Percentiles rank a stretch among this genome's conserved stretches.
Conservation (phyloP, 2,113 vertebrate species). For the Callipepla squamata region DNA sequence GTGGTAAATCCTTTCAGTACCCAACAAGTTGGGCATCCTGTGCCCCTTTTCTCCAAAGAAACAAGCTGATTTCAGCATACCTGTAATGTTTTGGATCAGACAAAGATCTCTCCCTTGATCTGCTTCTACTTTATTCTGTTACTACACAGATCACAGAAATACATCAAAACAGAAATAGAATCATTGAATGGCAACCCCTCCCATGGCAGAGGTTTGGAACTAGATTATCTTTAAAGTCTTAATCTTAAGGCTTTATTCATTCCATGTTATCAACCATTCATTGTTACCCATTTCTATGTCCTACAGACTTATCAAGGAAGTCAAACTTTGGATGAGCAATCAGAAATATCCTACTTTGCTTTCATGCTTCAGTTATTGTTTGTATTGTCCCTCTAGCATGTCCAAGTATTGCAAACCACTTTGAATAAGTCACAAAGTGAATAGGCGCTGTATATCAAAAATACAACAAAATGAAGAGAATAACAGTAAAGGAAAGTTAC, state of each 20-base stretch:
- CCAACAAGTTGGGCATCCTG: accelerated
- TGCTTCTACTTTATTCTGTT: background rate
- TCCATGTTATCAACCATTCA: background rate
- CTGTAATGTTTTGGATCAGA: background rate
- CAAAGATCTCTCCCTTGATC: background rate
- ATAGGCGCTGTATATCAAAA: background rate
- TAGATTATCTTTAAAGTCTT: background rate
- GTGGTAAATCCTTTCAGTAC: background rate
- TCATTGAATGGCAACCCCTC: background rate
- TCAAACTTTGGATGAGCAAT: background rate
- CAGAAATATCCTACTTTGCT: background rate
- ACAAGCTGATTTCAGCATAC: background rate
- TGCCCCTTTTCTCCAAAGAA: background rate
- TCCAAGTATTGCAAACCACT: background rate
- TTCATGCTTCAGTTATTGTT: background rate
- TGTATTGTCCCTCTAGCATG: background rate
- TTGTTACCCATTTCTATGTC: background rate
- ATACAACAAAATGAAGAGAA: background rate
- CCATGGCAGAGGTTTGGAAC: background rate
- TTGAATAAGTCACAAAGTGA: background rate
- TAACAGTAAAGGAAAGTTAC: background rate
- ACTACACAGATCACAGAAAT: background rate
- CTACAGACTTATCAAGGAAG: background rate
- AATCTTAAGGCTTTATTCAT: background rate
- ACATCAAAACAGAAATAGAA: background rate